Conservation (phyloP, 2,888 invertebrate species). For the Sepioteuthis lessoniana region DNA sequence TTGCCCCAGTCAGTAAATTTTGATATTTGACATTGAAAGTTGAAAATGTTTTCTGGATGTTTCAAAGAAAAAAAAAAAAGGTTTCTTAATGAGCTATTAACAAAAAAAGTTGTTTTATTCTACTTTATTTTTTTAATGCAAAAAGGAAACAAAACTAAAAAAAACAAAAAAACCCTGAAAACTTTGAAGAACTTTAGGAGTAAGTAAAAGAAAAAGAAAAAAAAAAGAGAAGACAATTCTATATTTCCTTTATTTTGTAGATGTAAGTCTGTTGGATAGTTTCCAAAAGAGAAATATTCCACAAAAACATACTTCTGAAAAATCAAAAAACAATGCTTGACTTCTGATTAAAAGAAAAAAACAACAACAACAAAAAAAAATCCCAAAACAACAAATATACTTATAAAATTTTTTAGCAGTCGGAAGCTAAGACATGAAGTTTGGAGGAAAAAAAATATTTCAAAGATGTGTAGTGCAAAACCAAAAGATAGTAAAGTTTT, state of each 20-base stretch:
- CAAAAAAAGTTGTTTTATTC: not conserved
- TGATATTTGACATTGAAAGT: no score
- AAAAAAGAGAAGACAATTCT: not conserved
- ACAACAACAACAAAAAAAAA: no score
- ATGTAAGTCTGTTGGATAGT: not conserved
- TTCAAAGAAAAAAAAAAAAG: not conserved
- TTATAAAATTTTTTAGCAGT: not conserved
- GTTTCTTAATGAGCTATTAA: conserved; percentile 2
- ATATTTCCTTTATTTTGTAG: not conserved
- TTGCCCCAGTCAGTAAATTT: no score
- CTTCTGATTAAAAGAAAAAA: no score
- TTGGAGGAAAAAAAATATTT: not conserved
- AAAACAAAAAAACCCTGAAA: no score
- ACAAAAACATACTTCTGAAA: not conserved
- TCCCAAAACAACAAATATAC: not conserved
- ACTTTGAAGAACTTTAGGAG: not conserved
- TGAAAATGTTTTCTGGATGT: not conserved
- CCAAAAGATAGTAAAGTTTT: not conserved
- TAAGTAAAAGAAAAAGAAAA: not conserved
- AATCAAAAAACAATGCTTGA: not conserved
- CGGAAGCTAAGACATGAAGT: not conserved
- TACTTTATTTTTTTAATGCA: not conserved
- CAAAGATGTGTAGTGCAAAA: not conserved
- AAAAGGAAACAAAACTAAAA: not conserved
- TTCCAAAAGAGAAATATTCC: not conserved